Conservation (phyloP, 1,140 invertebrate species). For the Macrobrachium nipponense region DNA sequence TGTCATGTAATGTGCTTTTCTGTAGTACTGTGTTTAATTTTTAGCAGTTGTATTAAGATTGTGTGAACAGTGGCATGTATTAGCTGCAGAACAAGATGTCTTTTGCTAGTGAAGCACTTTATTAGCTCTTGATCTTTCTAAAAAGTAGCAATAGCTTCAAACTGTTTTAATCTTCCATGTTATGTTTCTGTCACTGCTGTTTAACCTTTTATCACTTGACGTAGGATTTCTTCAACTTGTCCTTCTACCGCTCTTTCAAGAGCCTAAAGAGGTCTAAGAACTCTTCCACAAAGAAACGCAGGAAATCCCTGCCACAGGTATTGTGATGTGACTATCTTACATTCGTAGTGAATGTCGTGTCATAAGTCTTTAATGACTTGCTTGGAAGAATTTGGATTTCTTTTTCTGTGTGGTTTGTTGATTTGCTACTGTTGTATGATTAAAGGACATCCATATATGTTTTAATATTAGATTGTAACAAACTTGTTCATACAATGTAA, state of each 20-base stretch:
- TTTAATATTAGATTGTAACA: no score
- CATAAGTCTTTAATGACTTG: not conserved
- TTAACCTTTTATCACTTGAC: conserved; percentile 30
- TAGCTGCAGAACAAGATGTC: no score
- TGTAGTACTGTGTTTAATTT: no score
- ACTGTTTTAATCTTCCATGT: conserved; percentile 27
- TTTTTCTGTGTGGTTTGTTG: not conserved
- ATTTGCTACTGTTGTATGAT: not conserved
- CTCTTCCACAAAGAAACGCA: conserved; percentile 27
- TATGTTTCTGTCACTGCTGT: conserved; percentile 37
- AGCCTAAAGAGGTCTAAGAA: conserved; percentile 21
- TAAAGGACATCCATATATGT: not conserved
- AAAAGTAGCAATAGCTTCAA: no score
- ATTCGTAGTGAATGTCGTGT: no score
- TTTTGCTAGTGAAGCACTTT: no score
- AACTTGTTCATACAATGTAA: no score
- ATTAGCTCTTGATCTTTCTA: no score
- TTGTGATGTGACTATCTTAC: conserved; percentile 23
- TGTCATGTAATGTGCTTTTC: no score
- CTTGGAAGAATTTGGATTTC: conserved; percentile 3
- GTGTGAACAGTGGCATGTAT: no score
- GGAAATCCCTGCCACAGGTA: conserved; percentile 28
- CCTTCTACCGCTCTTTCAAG: conserved; percentile 43
- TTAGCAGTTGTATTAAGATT: no score
- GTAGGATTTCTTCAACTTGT: conserved; percentile 25